phyloP scores from a whole-genome alignment of 2,113 vertebrate species.

The Felis chaus region DNA sequence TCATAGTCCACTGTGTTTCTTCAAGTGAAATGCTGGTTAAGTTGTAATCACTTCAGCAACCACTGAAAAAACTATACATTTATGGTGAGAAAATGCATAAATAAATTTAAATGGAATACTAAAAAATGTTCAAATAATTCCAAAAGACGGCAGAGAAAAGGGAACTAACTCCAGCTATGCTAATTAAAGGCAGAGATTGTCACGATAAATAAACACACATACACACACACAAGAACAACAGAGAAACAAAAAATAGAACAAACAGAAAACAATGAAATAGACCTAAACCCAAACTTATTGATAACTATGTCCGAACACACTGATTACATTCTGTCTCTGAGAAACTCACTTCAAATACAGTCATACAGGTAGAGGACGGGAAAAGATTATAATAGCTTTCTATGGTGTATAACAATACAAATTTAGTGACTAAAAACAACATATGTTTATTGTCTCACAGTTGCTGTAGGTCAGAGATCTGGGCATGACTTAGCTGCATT shows the following conservation, averaged over 20 bases:
- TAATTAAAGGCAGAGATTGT: neutral
- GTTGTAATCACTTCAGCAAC: neutral
- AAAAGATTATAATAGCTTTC: neutral
- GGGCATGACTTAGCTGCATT: neutral
- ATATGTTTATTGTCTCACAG: neutral
- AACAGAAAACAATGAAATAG: neutral
- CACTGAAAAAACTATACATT: neutral
- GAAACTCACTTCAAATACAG: neutral
- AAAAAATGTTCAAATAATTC: slow-evolving; percentile 6
- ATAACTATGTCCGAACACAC: neutral
- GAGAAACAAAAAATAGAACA: neutral
- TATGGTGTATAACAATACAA: neutral
- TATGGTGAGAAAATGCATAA: neutral
- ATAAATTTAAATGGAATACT: neutral
- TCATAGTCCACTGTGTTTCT: neutral
- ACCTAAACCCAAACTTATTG: neutral
- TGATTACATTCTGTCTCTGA: neutral
- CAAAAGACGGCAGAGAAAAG: neutral
- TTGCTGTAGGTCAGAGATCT: neutral
- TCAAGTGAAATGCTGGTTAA: neutral
- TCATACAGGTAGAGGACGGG: neutral
- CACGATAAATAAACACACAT: neutral
- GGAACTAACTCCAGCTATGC: neutral
- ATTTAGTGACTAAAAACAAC: neutral
- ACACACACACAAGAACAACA: neutral